Conservation (phyloP, 2,888 invertebrate species). For the Eretmocerus hayati region DNA sequence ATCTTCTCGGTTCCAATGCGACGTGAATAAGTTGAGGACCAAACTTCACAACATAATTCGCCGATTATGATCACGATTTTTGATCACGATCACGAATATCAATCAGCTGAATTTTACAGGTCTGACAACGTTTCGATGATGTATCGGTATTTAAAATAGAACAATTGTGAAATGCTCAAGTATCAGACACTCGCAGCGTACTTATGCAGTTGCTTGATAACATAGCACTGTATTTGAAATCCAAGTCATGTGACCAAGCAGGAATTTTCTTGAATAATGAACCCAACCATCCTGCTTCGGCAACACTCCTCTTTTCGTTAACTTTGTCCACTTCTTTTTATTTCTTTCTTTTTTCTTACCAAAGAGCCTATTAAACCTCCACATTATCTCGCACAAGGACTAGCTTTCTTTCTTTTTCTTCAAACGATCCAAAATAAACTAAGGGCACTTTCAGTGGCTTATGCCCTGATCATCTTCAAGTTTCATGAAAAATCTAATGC, state of each 20-base stretch:
- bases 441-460: conserved; percentile 45
- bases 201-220: conserved; percentile 32
- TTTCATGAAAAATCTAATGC: conserved; percentile 57
- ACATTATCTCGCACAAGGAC: conserved; percentile 42
- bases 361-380: conserved; percentile 39
- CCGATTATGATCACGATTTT: too few species aligned
- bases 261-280: conserved; percentile 26
- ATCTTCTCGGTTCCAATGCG: too few species aligned
- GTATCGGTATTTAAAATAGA: conserved; percentile 39
- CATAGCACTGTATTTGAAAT: conserved; percentile 38
- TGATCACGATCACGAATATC: too few species aligned
- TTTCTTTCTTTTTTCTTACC: conserved; percentile 28
- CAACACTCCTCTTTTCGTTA: conserved; percentile 23
- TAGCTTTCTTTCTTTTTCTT: conserved; percentile 31
- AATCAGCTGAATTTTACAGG: too few species aligned
- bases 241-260: conserved; percentile 36
- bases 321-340: conserved; percentile 24
- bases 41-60: too few species aligned
- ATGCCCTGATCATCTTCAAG: conserved; percentile 42
- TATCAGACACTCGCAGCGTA: conserved; percentile 35
- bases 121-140: too few species aligned
- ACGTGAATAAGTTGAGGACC: too few species aligned
- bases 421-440: conserved; percentile 45
- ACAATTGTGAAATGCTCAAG: too few species aligned
- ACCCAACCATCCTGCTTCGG: conserved; percentile 24